phyloP scores from a whole-genome alignment of 2,797 vertebrate genomes.

The Novumbra hubbsi region DNA sequence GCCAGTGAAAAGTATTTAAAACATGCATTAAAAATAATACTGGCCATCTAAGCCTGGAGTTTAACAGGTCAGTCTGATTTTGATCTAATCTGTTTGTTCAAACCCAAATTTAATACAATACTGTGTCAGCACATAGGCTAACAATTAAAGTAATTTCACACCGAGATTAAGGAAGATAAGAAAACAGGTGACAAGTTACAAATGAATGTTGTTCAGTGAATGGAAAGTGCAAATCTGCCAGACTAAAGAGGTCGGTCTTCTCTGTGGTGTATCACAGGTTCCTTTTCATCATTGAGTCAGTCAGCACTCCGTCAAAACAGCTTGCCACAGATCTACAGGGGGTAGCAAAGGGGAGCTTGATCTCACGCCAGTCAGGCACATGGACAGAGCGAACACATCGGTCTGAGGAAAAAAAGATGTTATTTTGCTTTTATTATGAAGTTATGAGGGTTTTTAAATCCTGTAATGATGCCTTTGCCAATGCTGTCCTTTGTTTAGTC shows the following conservation, averaged over 20 bases:
- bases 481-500: slow-evolving; percentile 57
- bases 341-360: slow-evolving; percentile 53
- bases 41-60: no score
- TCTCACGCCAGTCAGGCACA: slow-evolving; percentile 65
- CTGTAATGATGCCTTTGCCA: slow-evolving; percentile 65
- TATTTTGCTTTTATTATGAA: slow-evolving; percentile 63
- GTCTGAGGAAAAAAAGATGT: slow-evolving; percentile 35
- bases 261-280: slow-evolving; percentile 67
- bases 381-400: slow-evolving; percentile 43
- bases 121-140: slow-evolving; percentile 41
- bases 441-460: slow-evolving; percentile 64
- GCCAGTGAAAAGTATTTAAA: no score
- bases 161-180: background rate
- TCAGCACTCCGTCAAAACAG: slow-evolving; percentile 61
- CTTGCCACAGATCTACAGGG: slow-evolving; percentile 53
- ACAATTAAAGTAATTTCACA: background rate
- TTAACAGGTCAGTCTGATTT: background rate
- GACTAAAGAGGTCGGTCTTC: slow-evolving; percentile 39
- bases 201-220: slow-evolving; percentile 49
- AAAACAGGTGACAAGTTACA: background rate
- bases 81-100: background rate
- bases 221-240: slow-evolving; percentile 29
- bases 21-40: no score
- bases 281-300: slow-evolving; percentile 61
- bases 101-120: slow-evolving; percentile 27